These are phyloP conservation scores for Acanthiza pusilla DNA, from an alignment of 2,797 vertebrate species.

Conservation along the genomic window DNA sequence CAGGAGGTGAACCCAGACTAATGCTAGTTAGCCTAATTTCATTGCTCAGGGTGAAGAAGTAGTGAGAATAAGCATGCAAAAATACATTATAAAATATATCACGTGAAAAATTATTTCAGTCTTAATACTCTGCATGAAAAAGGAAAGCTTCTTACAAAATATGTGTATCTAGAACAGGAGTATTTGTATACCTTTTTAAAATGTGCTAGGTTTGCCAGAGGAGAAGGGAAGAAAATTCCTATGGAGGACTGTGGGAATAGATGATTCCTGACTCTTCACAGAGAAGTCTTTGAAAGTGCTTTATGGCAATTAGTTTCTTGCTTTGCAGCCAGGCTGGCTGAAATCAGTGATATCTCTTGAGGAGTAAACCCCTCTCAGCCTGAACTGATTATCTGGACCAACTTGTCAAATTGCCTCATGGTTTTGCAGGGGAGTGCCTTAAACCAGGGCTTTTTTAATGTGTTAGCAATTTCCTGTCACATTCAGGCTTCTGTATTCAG, in stretches of 20 bases:
- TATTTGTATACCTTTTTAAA: background rate
- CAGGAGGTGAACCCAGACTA: background rate
- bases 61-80: background rate
- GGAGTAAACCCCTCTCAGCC: background rate
- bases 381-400: background rate
- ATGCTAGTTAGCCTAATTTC: background rate
- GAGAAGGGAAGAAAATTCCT: background rate
- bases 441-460: background rate
- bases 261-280: background rate
- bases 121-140: background rate
- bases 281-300: background rate
- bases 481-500: background rate
- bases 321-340: background rate
- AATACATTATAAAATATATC: background rate
- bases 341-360: background rate
- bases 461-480: background rate
- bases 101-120: background rate
- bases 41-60: background rate
- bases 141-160: background rate
- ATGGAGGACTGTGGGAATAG: background rate
- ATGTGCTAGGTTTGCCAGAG: background rate
- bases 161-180: background rate
- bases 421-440: background rate
- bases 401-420: background rate
- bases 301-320: background rate